These are phyloP conservation scores for Oncorhynchus tshawytscha DNA, from an alignment of 2,113 vertebrate genomes.

Conservation along the genomic window DNA sequence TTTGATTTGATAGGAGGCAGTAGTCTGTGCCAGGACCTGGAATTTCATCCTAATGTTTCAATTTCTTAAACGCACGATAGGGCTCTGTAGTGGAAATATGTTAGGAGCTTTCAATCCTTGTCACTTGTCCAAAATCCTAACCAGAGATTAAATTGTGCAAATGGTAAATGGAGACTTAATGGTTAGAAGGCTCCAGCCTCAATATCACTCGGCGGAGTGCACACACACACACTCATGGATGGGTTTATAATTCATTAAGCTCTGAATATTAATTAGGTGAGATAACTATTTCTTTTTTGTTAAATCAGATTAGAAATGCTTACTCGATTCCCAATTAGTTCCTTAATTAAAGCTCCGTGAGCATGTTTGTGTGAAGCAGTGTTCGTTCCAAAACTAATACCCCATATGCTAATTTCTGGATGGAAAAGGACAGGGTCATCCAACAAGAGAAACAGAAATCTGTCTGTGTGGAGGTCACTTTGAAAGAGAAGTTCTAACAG, in stretches of 20 bases:
- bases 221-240: conserved; percentile 14
- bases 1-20: conserved; percentile 69
- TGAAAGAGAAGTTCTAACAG: conserved; percentile 45
- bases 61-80: no score
- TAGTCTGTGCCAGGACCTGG: conserved; percentile 40
- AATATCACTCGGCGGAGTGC: conserved; percentile 20
- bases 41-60: no score
- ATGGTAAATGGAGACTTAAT: not conserved
- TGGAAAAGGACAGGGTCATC: conserved; percentile 40
- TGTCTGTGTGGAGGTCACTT: conserved; percentile 42
- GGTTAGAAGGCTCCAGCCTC: conserved; percentile 35
- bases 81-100: no score
- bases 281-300: conserved; percentile 55
- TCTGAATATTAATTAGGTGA: conserved; percentile 65
- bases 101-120: no score
- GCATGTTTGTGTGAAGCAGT: conserved; percentile 56
- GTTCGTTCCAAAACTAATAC: conserved; percentile 64
- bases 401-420: conserved; percentile 59
- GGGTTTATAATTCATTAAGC: conserved; percentile 55
- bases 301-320: conserved; percentile 74
- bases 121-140: no score
- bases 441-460: conserved; percentile 48
- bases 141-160: not conserved
- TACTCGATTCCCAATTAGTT: conserved; percentile 70
- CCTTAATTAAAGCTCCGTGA: conserved; percentile 66